Percentiles rank a stretch among this genome's conserved stretches.
Conservation (phyloP, 2,888 invertebrate species). For the Drosophila pullipes region DNA sequence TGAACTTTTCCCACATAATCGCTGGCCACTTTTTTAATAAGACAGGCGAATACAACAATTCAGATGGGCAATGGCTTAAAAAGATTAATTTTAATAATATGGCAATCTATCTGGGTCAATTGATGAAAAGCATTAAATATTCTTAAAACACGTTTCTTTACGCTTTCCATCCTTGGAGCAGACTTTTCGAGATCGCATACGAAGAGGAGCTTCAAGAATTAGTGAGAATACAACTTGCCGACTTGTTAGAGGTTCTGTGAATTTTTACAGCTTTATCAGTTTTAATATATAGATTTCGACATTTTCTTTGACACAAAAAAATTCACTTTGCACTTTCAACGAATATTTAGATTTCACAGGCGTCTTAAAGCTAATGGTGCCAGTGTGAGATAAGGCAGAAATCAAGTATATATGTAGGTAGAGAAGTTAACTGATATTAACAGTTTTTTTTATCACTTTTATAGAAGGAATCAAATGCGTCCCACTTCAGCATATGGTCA, state of each 20-base stretch:
- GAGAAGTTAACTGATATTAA: neutral
- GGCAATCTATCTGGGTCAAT: neutral
- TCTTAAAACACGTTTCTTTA: too few species aligned
- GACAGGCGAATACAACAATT: neutral
- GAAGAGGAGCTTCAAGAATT: neutral
- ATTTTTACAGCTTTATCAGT: neutral
- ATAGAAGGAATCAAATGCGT: neutral
- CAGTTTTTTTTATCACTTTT: neutral
- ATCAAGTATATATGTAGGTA: neutral
- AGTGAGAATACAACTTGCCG: neutral
- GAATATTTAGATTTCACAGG: neutral
- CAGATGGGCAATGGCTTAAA: neutral
- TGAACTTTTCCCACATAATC: neutral
- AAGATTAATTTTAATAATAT: neutral
- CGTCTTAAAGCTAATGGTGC: neutral
- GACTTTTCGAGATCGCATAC: neutral
- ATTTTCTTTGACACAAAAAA: neutral
- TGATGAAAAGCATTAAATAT: too few species aligned
- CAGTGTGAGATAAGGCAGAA: neutral
- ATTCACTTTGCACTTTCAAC: neutral
- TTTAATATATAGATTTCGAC: neutral
- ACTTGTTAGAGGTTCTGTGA: neutral
- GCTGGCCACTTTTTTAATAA: neutral
- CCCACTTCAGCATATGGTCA: constrained; percentile 3
- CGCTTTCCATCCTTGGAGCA: neutral